A percentile compares a stretch with the other conserved stretches of the same genome.
phyloP scores from a whole-genome alignment of 2,113 vertebrate species.

The Campylomormyrus tamandua region DNA sequence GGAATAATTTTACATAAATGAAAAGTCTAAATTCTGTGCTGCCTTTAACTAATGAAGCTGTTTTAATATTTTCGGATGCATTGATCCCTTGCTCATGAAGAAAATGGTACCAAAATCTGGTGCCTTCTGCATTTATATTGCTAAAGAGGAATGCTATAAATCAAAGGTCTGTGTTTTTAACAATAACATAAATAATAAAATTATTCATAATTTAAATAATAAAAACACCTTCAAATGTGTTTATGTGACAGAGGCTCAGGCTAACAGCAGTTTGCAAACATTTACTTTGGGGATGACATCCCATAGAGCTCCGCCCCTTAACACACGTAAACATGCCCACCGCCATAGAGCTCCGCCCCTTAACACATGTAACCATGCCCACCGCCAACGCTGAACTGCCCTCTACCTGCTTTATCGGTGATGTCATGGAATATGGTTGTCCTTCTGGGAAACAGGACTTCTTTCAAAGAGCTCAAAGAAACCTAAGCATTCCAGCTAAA shows the following conservation, averaged over 20 bases:
- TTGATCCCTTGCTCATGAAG: not conserved
- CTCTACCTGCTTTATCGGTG: not conserved
- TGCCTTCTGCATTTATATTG: not conserved
- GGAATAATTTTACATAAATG: not conserved
- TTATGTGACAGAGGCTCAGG: not conserved
- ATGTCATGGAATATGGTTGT: not conserved
- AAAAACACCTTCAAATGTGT: not conserved
- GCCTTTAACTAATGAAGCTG: not conserved
- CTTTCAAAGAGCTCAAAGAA: not conserved
- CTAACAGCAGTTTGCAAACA: not conserved
- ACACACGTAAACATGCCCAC: not conserved
- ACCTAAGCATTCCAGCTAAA: not conserved
- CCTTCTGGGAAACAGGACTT: not conserved
- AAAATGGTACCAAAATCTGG: not conserved
- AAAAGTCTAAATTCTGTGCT: not conserved
- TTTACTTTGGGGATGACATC: not conserved
- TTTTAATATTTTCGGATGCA: not conserved
- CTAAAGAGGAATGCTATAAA: not conserved
- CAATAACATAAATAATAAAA: no score
- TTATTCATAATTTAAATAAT: not conserved
- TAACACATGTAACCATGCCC: not conserved
- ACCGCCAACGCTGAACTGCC: not conserved
- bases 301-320: not conserved
- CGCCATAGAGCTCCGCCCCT: not conserved
- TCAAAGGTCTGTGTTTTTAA: not conserved